Percentiles rank a stretch among this genome's conserved stretches.
Conservation (phyloP, 2,113 vertebrate genomes). For the Dasyprocta punctata region DNA sequence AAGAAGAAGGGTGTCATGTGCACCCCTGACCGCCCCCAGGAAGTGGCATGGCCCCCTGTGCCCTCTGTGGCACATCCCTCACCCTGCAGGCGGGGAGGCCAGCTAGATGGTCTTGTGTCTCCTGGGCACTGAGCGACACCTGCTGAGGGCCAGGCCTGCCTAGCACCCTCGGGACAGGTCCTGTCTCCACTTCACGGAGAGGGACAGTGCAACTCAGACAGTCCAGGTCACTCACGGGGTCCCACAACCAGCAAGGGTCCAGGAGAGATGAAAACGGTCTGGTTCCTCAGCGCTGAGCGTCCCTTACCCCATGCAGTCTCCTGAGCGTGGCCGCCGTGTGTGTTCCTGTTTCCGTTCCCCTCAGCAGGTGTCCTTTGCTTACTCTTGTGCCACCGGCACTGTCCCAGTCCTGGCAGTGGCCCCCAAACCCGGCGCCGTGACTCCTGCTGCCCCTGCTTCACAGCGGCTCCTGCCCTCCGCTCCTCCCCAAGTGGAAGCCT, state of each 20-base stretch:
- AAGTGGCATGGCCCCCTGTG: neutral
- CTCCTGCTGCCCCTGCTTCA: fast-evolving
- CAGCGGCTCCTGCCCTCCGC: neutral
- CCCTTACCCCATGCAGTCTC: neutral
- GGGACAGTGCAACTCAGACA: neutral
- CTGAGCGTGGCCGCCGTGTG: neutral
- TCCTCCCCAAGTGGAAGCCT: neutral
- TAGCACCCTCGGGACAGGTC: neutral
- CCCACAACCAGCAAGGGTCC: neutral
- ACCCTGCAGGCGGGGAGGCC: fast-evolving
- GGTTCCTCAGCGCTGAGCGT: neutral
- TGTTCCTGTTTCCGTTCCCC: neutral
- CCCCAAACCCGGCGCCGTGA: neutral
- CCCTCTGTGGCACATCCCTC: neutral
- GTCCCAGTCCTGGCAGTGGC: neutral
- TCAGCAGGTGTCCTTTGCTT: neutral
- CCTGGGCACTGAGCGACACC: neutral
- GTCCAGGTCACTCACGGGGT: fast-evolving
- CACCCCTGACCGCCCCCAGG: neutral
- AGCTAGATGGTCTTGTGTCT: neutral
- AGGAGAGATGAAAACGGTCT: neutral
- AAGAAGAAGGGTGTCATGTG: neutral
- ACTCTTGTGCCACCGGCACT: neutral
- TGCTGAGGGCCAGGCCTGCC: neutral
- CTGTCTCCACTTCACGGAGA: neutral